Percentiles rank a stretch among this genome's conserved stretches.
phyloP scores from a whole-genome alignment of 2,797 vertebrate species.

The Poecilia gillii region DNA sequence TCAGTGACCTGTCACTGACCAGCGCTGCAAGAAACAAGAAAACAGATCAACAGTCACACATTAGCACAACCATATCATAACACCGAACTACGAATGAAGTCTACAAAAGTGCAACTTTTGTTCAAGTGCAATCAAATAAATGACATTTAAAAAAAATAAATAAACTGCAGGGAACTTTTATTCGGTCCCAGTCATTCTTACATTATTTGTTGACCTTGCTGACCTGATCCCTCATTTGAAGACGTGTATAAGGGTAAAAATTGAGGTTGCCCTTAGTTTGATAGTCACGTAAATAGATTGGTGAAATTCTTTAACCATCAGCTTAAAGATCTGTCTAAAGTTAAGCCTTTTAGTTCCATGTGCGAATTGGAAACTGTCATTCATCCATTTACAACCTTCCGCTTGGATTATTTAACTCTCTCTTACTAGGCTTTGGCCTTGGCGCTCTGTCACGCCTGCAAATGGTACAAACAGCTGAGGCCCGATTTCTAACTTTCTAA shows the following conservation, averaged over 20 bases:
- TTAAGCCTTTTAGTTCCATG: neutral
- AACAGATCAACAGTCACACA: neutral
- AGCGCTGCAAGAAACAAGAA: slow-evolving; percentile 76
- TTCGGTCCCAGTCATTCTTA: neutral
- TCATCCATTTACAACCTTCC: neutral
- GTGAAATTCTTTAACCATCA: neutral
- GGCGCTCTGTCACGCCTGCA: neutral
- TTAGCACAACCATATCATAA: neutral
- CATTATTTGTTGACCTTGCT: neutral
- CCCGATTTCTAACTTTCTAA: neutral
- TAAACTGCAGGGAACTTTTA: neutral
- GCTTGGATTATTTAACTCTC: neutral
- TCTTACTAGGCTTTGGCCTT: neutral
- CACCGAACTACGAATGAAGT: neutral
- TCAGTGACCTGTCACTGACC: slow-evolving; percentile 69
- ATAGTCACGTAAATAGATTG: neutral
- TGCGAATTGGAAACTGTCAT: neutral
- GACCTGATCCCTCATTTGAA: neutral
- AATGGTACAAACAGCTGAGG: neutral
- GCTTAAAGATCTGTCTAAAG: neutral
- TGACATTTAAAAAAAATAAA: too few relatives aligned
- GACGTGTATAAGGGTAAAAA: neutral
- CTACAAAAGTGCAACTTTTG: too few relatives aligned
- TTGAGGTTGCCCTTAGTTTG: neutral
- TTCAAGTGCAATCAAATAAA: neutral